These are phyloP conservation scores for Zaprionus inermis DNA, from an alignment of 1,140 invertebrate species.

Conservation along the genomic window DNA sequence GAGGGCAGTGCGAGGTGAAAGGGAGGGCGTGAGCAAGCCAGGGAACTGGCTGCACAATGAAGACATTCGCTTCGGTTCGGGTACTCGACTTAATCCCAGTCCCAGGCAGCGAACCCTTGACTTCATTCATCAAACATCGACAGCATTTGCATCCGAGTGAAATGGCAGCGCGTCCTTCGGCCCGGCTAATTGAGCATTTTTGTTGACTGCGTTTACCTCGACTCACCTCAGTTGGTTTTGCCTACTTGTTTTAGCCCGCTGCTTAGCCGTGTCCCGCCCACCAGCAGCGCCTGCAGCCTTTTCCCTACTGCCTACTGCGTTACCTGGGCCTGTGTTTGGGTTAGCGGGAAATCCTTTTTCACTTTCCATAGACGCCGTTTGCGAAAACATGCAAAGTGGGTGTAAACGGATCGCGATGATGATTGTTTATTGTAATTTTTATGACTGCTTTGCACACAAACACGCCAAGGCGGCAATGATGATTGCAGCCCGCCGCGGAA, in stretches of 20 bases:
- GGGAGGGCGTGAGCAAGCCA: not conserved
- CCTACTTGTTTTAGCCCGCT: slow-evolving; percentile 66
- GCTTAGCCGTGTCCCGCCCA: slow-evolving; percentile 44
- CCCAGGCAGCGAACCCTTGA: slow-evolving; percentile 39
- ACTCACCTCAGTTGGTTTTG: slow-evolving; percentile 43
- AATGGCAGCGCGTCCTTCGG: slow-evolving; percentile 45
- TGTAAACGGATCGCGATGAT: slow-evolving; percentile 82
- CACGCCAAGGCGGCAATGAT: slow-evolving; percentile 74
- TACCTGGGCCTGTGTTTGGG: slow-evolving; percentile 21
- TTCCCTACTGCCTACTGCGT: not conserved
- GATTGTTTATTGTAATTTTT: slow-evolving; percentile 83
- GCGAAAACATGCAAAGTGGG: slow-evolving; percentile 82
- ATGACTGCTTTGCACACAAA: slow-evolving; percentile 81
- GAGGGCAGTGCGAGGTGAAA: slow-evolving; percentile 2
- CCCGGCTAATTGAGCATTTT: slow-evolving; percentile 77
- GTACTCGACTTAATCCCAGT: slow-evolving; percentile 16
- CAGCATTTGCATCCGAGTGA: slow-evolving; percentile 43
- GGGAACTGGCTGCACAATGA: slow-evolving; percentile 53
- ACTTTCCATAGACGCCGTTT: slow-evolving; percentile 54
- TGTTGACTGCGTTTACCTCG: slow-evolving; percentile 49
- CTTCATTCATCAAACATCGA: slow-evolving; percentile 47
- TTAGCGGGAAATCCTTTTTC: slow-evolving; percentile 68
- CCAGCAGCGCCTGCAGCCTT: slow-evolving; percentile 1
- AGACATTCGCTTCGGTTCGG: slow-evolving; percentile 58
- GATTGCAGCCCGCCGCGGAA: slow-evolving; percentile 58